Base-by-base conservation (phyloP, 2,113 vertebrate genomes). In the Tragulus kanchil region DNA sequence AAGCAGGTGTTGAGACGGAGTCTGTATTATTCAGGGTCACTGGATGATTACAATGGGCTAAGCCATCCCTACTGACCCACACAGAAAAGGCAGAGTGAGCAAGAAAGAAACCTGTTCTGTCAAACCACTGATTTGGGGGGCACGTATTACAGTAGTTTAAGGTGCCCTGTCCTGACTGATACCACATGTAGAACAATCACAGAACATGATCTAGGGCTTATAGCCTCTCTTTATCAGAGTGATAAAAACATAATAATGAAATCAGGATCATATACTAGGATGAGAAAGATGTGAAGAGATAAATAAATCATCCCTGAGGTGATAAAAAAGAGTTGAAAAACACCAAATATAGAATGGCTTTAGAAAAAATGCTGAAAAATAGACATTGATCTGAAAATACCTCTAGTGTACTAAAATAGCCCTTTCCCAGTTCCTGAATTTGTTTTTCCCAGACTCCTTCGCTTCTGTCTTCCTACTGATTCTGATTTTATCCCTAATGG, bases 321-420 rank as follows among this genome's bases (percentile, higher is more conserved):
- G 10, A 71, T 36, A 73, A 52, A 73, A 75, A 93, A 50, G 4
- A 64, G 15, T 81, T 85, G 26, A 54, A 73, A 88, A 58, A 16
- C 15, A 84, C 7, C 25, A 56, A 71, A 61, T 65, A 71, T 62
- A 64, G 62, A 36, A 64, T 73, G 36, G 17, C 36, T 92, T 69
- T 54, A 81, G 89, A 81, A 90, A 89, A 88, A 85, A 61, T 11
- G 3, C 59, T 81, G 92, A 85, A 88, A 84, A 65, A 73, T 89
- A 75, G 23, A 42, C 78, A 25, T 89, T 15, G 5, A 92, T 85
- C 28, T 77, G 50, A 93, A 95, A 95, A 77, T 65, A 54, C 77
- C 65, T 89, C 14, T 45, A 93, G 65, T 50, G 5, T 17, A 83
- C 28, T 85, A 89, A 64, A 28, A 56, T n/a, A 85, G 5, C 50